phyloP scores from a whole-genome alignment of 2,888 invertebrate genomes.

The Euzetes globulus region DNA sequence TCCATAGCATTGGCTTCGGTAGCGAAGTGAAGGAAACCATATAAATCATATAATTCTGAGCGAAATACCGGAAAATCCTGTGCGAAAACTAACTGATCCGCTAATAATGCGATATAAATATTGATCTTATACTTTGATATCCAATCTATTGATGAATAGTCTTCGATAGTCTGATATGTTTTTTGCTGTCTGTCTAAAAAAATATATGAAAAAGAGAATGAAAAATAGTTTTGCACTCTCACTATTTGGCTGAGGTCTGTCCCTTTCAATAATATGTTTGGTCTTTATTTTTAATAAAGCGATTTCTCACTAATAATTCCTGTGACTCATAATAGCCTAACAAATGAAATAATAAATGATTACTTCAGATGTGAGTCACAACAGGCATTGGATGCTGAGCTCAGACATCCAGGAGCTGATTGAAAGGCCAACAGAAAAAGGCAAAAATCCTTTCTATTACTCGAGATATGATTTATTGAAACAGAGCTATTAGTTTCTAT shows the following conservation, averaged over 20 bases:
- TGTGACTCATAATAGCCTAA: slow-evolving; percentile 13
- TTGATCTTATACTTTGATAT: neutral
- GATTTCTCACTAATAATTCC: neutral
- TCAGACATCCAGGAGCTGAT: neutral
- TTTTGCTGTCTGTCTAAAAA: neutral
- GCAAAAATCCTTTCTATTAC: slow-evolving; percentile 28
- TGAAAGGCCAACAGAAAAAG: neutral
- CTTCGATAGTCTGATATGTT: neutral
- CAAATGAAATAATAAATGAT: slow-evolving; percentile 10
- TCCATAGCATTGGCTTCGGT: neutral
- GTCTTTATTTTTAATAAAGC: slow-evolving; percentile 19
- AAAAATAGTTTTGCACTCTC: slow-evolving; percentile 2
- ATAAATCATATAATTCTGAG: neutral
- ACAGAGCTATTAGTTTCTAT: neutral
- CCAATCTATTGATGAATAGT: neutral
- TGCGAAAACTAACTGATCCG: neutral
- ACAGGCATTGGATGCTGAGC: neutral
- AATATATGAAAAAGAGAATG: slow-evolving; percentile 8
- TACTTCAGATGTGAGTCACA: neutral
- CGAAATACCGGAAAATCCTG: slow-evolving; percentile 10
- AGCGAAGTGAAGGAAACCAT: neutral
- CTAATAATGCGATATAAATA: neutral
- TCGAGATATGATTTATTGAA: slow-evolving; percentile 21
- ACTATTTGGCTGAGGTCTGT: neutral
- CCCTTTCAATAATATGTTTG: neutral